phyloP scores from a whole-genome alignment of 2,888 invertebrate species.

The Stratiomys singularior region DNA sequence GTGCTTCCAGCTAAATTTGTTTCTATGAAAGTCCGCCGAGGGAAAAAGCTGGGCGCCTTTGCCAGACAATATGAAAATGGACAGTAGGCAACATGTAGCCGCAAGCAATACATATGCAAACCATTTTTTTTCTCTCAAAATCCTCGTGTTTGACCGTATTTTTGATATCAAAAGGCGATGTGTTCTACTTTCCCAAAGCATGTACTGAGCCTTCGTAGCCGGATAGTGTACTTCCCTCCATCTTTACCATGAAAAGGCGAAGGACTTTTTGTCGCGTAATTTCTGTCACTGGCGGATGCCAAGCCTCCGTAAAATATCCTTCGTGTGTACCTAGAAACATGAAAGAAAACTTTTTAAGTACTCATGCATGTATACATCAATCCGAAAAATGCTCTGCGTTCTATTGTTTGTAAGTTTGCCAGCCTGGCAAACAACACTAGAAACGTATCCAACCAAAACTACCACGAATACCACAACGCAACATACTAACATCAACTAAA shows the following conservation, averaged over 20 bases:
- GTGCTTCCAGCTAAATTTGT: not conserved
- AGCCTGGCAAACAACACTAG: not conserved
- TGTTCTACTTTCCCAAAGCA: not conserved
- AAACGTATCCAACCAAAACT: not conserved
- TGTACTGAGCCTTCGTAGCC: not conserved
- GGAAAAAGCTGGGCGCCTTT: not conserved
- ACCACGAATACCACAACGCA: not conserved
- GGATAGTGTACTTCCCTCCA: not conserved
- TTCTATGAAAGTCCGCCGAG: not conserved
- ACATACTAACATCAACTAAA: not conserved
- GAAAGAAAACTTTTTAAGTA: no score
- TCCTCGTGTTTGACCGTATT: not conserved
- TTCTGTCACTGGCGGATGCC: not conserved
- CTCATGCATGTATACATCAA: not conserved
- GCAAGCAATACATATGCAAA: not conserved
- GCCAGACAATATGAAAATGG: not conserved
- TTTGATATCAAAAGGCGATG: slow-evolving; percentile 6
- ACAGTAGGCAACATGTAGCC: slow-evolving; percentile 2
- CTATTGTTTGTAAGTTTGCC: not conserved
- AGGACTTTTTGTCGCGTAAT: not conserved
- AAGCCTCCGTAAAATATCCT: no score
- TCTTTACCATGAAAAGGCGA: not conserved
- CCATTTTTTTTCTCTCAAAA: not conserved
- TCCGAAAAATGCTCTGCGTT: not conserved
- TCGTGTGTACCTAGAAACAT: no score